These are phyloP conservation scores for Cacatua alba DNA, from an alignment of 2,113 vertebrate genomes.

Conservation along the genomic window DNA sequence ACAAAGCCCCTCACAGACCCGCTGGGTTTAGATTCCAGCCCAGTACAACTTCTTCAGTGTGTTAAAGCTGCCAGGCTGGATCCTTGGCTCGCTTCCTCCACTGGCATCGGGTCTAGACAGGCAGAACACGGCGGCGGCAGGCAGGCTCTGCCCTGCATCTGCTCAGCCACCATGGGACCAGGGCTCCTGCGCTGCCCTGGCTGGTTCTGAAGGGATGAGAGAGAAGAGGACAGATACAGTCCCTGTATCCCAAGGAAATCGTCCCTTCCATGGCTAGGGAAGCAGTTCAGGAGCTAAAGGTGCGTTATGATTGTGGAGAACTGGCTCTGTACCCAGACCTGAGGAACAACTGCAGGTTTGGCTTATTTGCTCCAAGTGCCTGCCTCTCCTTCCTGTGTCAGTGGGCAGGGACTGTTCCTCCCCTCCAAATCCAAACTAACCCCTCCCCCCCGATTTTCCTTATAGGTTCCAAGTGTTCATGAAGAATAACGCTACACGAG, in stretches of 20 bases:
- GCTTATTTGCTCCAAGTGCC: background rate
- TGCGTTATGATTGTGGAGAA: background rate
- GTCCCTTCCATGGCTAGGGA: rapidly evolving
- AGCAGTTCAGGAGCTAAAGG: background rate
- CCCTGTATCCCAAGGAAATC: background rate
- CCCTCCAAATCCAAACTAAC: background rate
- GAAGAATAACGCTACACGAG: background rate
- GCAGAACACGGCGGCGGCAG: background rate
- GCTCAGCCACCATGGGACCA: rapidly evolving
- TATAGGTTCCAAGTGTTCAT: background rate
- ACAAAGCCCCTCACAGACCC: background rate
- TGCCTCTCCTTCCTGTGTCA: background rate
- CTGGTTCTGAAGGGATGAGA: background rate
- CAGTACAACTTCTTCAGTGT: background rate
- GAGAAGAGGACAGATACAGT: background rate
- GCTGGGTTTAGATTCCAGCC: background rate
- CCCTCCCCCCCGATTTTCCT: background rate
- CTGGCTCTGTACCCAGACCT: background rate
- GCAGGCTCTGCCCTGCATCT: background rate
- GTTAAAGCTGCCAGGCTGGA: background rate
- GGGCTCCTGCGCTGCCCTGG: background rate
- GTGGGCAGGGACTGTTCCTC: background rate
- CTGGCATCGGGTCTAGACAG: background rate
- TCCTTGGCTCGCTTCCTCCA: background rate
- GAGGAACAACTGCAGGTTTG: background rate